Base-by-base conservation (phyloP, 2,888 invertebrate genomes). In the Tromatobia lineatoria region DNA sequence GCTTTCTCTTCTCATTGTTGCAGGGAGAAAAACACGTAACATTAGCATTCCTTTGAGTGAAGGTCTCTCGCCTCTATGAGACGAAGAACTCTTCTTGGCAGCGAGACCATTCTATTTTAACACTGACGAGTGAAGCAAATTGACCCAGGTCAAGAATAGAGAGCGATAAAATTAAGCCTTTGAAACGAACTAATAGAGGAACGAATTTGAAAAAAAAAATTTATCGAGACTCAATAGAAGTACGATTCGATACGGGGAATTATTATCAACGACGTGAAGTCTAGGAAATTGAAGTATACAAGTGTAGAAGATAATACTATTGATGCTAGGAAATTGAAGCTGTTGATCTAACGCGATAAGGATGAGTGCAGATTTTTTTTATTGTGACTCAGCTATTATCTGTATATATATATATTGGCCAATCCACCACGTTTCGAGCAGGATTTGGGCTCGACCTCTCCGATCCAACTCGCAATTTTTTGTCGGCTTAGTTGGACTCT, bases 61-160 rank as follows among this genome's bases (percentile, higher is more conserved):
- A 57, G 52, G 52, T 45, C 38, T n/a, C 57, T 66, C 54, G n/a
- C 34, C 23, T 38, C 38, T 11, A 6, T 20, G 64, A 71, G 70
- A 47, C 66, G 75, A 52, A 38, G 75, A 52, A 38, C 75, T 75
- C 52, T 23, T 61, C 38, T 52, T 34, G 47, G 75, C 50, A 61
- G 38, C 23, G 64, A 23, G 59, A 47, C 59, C 71, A 29, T 73
- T 76, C 83, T 83, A 83, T 83, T 83, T 80, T 77, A 80, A 77
- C 57, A 25, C 42, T 50, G 42, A 13, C 47, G 52, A 61, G 23
- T 42, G 50, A 47, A 38, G 52, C 23, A 45, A 23, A 29, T 80
- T 83, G 67, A 66, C 73, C 61, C 45, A 76, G 83, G 83, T 83
- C 83, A 80, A 67, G 80, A 34, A 61, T 77, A 47, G 54, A 66